phyloP scores from a whole-genome alignment of 2,797 vertebrate genomes.

The Syngnathus acus region DNA sequence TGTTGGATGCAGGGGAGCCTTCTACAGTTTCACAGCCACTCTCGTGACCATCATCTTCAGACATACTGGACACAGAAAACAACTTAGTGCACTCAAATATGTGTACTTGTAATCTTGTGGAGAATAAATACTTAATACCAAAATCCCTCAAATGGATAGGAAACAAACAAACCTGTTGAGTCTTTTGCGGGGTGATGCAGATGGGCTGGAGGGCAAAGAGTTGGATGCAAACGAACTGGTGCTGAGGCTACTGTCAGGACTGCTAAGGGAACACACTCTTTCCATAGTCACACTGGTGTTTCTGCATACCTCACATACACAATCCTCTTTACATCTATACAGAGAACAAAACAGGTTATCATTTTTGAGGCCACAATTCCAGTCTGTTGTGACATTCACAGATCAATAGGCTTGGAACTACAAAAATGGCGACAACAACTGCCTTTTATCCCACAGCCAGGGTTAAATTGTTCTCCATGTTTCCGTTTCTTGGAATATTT shows the following conservation, averaged over 20 bases:
- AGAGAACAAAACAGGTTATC: neutral
- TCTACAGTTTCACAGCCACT: constrained; percentile 92
- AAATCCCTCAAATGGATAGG: neutral
- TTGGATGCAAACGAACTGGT: constrained; percentile 81
- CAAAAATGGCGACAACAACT: neutral
- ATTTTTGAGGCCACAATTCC: neutral
- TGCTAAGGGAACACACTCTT: constrained; percentile 92
- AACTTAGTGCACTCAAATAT: neutral
- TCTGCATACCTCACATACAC: constrained; percentile 90
- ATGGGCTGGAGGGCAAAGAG: constrained; percentile 88
- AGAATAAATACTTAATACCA: neutral
- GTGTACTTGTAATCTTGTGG: neutral
- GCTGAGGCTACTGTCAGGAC: constrained; percentile 93
- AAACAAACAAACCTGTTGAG: constrained; percentile 77
- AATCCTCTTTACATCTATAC: constrained; percentile 82
- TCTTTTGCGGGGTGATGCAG: constrained; percentile 81
- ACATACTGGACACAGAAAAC: constrained; percentile 73
- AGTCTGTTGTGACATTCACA: neutral
- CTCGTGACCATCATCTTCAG: constrained; percentile 88
- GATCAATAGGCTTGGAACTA: neutral
- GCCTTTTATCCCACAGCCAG: neutral
- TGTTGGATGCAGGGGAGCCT: constrained; percentile 82
- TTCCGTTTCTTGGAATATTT: neutral
- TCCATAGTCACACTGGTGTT: constrained; percentile 86
- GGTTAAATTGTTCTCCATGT: neutral